phyloP scores from a whole-genome alignment of 2,113 vertebrate genomes.

The Salvelinus namaycush region DNA sequence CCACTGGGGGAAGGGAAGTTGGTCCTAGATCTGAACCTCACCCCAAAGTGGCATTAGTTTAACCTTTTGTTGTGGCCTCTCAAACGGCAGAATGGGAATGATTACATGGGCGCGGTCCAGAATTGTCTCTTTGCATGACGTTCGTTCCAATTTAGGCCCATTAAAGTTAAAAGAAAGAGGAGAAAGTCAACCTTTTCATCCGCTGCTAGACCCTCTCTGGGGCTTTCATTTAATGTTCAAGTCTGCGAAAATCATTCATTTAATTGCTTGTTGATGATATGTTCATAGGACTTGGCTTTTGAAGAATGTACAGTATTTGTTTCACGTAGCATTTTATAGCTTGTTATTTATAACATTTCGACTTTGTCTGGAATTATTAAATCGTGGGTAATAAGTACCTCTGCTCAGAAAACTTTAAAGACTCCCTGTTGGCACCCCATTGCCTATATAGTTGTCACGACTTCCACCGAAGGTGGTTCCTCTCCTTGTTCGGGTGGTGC shows the following conservation, averaged over 20 bases:
- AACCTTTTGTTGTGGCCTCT: conserved; percentile 31
- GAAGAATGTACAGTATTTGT: conserved; percentile 26
- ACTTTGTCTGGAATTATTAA: not conserved
- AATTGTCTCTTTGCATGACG: conserved; percentile 26
- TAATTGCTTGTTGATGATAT: conserved; percentile 22
- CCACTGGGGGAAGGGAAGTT: too few relatives aligned
- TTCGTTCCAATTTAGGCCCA: conserved; percentile 33
- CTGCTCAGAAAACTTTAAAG: not conserved
- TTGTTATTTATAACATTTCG: not conserved
- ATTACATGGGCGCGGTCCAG: conserved; percentile 32
- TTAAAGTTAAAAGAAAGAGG: conserved; percentile 46
- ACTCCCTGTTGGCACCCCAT: too few relatives aligned
- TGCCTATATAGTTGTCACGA: too few relatives aligned
- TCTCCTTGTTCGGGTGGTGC: too few relatives aligned
- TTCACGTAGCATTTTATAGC: conserved; percentile 24
- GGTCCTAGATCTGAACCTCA: too few relatives aligned
- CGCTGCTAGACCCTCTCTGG: conserved; percentile 13
- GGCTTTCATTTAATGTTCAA: conserved; percentile 30
- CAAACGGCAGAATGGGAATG: conserved; percentile 15
- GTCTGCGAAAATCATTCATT: conserved; percentile 41
- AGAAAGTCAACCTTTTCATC: conserved; percentile 36
- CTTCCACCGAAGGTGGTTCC: too few relatives aligned
- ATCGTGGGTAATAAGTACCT: not conserved
- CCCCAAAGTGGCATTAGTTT: not conserved
- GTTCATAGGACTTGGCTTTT: conserved; percentile 25